Evolutionary conservation across 1,140 invertebrate species (phyloP).

Genomic region (Nebria ingens): DNA sequence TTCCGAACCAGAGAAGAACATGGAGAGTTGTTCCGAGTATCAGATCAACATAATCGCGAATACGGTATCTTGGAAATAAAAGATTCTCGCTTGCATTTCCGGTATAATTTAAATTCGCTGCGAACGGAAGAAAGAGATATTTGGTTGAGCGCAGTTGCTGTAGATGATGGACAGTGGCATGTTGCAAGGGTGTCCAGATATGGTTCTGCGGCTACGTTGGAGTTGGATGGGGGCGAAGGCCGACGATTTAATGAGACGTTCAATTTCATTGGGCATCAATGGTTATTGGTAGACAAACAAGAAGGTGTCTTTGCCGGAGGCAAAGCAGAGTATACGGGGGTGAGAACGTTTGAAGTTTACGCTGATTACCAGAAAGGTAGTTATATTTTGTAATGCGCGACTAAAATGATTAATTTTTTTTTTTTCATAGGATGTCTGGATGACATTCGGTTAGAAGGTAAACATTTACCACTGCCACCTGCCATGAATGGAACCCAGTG

Average conservation of each 20-base stretch:
- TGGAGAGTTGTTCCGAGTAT: conserved; percentile 84
- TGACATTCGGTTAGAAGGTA: conserved; percentile 80
- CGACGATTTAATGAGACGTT: conserved; percentile 90
- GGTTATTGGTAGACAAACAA: conserved; percentile 85
- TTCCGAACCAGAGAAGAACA: conserved; percentile 88
- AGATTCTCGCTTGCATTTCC: conserved; percentile 79
- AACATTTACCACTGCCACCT: conserved; percentile 80
- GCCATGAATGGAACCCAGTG: conserved; percentile 91
- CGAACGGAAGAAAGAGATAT: conserved; percentile 81
- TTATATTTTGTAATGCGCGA: conserved; percentile 12
- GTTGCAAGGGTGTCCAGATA: conserved; percentile 80
- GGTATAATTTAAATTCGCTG: conserved; percentile 87
- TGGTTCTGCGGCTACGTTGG: conserved; percentile 86
- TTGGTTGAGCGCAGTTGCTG: conserved; percentile 78
- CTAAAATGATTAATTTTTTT: too few relatives aligned
- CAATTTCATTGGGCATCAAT: conserved; percentile 81
- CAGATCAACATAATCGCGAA: conserved; percentile 89
- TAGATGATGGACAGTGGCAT: conserved; percentile 97
- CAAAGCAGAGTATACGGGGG: conserved; percentile 89
- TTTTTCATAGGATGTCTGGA: conserved; percentile 58
- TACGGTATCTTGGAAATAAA: conserved; percentile 91
- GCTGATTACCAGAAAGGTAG: conserved; percentile 88
- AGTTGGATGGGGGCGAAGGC: conserved; percentile 91
- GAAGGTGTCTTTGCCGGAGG: conserved; percentile 91
- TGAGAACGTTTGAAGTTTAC: conserved; percentile 85